phyloP scores from a whole-genome alignment of 2,113 vertebrate species.

The Trogon surrucura region DNA sequence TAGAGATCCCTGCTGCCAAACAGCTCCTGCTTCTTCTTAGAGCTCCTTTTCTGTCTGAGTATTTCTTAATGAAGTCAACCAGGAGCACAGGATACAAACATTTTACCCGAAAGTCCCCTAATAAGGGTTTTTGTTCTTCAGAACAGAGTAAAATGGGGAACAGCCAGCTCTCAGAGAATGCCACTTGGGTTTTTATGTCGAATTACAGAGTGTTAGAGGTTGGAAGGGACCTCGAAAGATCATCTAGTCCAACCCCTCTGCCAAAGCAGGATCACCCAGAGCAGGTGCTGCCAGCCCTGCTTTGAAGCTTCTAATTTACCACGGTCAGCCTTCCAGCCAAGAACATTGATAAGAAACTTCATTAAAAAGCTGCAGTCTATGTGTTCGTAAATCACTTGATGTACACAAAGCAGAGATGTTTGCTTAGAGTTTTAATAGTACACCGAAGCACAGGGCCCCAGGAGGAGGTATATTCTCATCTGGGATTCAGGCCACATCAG shows the following conservation, averaged over 20 bases:
- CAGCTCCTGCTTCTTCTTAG: neutral
- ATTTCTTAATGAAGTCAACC: neutral
- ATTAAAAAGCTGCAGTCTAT: neutral
- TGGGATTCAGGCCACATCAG: neutral
- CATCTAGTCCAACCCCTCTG: too few species aligned
- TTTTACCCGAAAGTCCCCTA: neutral
- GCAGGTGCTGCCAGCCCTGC: neutral
- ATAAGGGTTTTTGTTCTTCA: fast-evolving
- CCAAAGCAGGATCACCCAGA: too few species aligned
- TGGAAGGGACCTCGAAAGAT: too few species aligned
- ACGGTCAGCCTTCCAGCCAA: neutral
- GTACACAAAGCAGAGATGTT: neutral
- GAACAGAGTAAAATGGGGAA: neutral
- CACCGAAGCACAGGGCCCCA: neutral
- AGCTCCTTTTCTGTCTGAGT: fast-evolving
- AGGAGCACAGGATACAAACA: neutral
- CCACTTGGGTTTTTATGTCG: neutral
- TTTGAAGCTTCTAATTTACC: neutral
- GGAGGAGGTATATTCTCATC: neutral
- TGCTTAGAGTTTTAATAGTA: neutral
- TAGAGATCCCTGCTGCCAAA: neutral
- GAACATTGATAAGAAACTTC: neutral
- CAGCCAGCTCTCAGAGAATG: neutral
- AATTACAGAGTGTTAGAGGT: neutral
- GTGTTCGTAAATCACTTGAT: neutral